A percentile compares a stretch with the other conserved stretches of the same genome.
These are phyloP conservation scores for Todiramphus saurophagus DNA, from an alignment of 2,113 vertebrate genomes.

Conservation along the genomic window DNA sequence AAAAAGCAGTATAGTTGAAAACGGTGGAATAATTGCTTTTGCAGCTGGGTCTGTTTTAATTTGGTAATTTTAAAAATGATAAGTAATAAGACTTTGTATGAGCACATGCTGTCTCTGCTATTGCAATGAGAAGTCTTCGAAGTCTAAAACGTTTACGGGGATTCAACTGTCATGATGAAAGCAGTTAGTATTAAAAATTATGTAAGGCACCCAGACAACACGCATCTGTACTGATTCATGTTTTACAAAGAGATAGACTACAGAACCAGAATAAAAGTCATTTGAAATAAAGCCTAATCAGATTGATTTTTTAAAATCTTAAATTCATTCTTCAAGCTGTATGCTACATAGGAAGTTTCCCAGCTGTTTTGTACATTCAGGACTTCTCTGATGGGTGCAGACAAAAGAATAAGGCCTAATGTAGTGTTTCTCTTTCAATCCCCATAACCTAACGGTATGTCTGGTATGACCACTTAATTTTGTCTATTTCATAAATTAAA, in stretches of 20 bases:
- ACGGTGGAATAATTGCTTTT: not conserved
- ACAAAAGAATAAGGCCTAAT: constrained; percentile 73
- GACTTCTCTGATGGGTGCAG: constrained; percentile 74
- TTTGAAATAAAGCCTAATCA: not conserved
- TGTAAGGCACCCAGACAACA: not conserved
- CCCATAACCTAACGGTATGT: constrained; percentile 62
- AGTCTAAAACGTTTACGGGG: not conserved
- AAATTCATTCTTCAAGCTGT: not conserved
- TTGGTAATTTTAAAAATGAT: not conserved
- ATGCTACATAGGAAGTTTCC: constrained; percentile 7
- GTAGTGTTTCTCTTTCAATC: constrained; percentile 50
- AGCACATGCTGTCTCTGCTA: not conserved
- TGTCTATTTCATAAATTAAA: constrained; percentile 61
- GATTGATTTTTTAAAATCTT: not conserved
- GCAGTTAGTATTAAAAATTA: not conserved
- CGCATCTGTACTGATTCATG: not conserved
- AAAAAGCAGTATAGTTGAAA: not conserved
- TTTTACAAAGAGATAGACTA: not conserved
- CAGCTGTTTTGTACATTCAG: constrained; percentile 83
- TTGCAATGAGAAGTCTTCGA: not conserved
- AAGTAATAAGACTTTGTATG: not conserved
- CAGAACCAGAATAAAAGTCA: not conserved
- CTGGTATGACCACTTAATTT: constrained; percentile 80
- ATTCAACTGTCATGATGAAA: not conserved
- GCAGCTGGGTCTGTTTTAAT: not conserved